These are phyloP conservation scores for Hyppa rectilinea DNA, from an alignment of 2,888 invertebrate genomes.

Conservation along the genomic window DNA sequence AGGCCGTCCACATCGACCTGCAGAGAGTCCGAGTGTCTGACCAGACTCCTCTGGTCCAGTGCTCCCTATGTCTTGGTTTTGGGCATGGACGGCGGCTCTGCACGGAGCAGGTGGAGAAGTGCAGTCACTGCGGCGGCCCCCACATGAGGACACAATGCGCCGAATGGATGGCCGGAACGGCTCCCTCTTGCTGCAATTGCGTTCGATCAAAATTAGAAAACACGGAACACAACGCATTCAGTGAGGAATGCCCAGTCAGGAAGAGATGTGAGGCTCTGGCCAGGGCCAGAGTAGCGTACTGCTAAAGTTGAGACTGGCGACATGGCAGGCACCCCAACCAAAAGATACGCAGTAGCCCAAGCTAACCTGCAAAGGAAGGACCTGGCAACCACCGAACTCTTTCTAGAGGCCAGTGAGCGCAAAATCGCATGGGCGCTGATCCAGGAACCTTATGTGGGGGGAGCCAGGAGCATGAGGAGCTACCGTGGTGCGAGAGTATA, in stretches of 20 bases:
- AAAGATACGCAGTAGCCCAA: too few species aligned
- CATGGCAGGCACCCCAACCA: too few species aligned
- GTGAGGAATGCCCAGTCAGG: neutral
- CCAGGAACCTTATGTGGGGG: too few species aligned
- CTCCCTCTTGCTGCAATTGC: neutral
- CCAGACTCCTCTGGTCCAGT: conserved; percentile 1
- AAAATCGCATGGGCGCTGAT: too few species aligned
- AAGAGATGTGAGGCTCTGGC: neutral
- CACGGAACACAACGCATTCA: neutral
- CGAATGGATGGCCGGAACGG: neutral
- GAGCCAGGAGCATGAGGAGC: neutral
- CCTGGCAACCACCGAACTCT: too few species aligned
- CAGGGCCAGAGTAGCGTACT: neutral
- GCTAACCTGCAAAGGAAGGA: too few species aligned
- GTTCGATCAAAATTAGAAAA: neutral
- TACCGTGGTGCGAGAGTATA: too few species aligned
- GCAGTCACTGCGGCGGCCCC: neutral
- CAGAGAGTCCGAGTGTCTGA: neutral
- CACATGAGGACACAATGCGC: neutral
- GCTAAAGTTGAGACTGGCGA: too few species aligned
- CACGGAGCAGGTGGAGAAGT: neutral
- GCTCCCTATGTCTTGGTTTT: neutral
- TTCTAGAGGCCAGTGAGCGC: too few species aligned
- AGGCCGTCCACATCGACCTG: neutral
- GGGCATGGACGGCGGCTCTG: too few species aligned